phyloP scores from a whole-genome alignment of 2,888 invertebrate genomes.

The Noctua pronuba region DNA sequence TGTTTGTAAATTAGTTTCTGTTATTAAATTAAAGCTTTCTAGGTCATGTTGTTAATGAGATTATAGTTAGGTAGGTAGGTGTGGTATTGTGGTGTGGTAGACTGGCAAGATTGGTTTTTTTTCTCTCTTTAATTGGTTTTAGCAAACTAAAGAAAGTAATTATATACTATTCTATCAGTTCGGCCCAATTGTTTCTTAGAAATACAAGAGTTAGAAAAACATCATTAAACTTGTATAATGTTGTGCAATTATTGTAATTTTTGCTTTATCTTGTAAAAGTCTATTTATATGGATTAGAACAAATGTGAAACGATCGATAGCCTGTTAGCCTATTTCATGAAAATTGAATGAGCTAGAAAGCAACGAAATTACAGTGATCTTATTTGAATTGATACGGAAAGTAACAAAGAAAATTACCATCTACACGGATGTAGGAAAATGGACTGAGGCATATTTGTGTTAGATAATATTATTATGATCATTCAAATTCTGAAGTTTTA shows the following conservation, averaged over 20 bases:
- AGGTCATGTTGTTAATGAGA: slow-evolving; percentile 15
- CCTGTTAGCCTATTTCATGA: slow-evolving; percentile 63
- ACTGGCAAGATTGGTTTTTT: neutral
- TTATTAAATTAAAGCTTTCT: slow-evolving; percentile 10
- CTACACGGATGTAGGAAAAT: slow-evolving; percentile 66
- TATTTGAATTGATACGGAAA: slow-evolving; percentile 77
- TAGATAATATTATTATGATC: neutral
- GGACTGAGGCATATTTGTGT: neutral
- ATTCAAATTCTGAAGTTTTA: neutral
- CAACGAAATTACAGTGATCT: slow-evolving; percentile 74
- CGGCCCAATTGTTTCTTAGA: neutral
- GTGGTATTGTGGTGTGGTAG: neutral
- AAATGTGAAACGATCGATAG: slow-evolving; percentile 34
- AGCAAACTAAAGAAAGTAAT: neutral
- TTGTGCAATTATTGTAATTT: neutral
- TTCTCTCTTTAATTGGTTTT: slow-evolving; percentile 6
- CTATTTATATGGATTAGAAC: slow-evolving; percentile 4
- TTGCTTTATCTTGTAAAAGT: neutral
- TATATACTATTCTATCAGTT: neutral
- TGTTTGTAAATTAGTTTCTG: slow-evolving; percentile 26
- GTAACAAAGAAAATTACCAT: slow-evolving; percentile 77
- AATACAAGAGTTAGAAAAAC: neutral
- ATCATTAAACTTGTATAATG: neutral
- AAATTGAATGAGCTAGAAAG: slow-evolving; percentile 72
- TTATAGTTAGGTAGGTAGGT: neutral